Evolutionary conservation across 2,113 vertebrate species (phyloP), one percentile per base, ranked within the genome.

Genomic region (Genyomyrus donnyi): DNA sequence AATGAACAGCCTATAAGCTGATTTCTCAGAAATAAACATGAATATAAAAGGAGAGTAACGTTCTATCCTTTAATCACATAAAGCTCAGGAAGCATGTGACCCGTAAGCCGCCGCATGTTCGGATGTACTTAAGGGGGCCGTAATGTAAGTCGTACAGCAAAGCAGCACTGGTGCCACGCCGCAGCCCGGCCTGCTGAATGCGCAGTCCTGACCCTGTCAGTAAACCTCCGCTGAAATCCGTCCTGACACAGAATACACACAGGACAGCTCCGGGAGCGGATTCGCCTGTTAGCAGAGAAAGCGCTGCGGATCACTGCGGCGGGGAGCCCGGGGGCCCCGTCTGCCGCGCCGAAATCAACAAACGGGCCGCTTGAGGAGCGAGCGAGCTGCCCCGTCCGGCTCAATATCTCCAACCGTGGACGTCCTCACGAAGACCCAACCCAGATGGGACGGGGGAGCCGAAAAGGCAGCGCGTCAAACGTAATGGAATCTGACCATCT

Each of bases 201-300:
- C 15, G 48, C 49, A 53, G 31, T 46, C 49, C 53, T 48, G 48
- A 52, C 74, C 74, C 88, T 80, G 74, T 89, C 88, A 56, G 88
- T 24, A 39, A 42, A 24, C 70, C 49, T 24, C 17, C 21, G 10
- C 50, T 66, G 70, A 83, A 89, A 89, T 89, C 77, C 27, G 5
- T 83, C 88, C 88, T 89, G 88, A 89, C 88, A 31, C 35, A n/a
- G 49, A 83, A 53, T 84, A 52, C 31, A 56, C 88, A 56, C 74
- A 13, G 88, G 88, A 83, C 77, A 31, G 35, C 49, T 80, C 48
- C 19, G 49, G 17, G 31, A 83, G 50, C 70, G 70, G 70, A 42
- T 56, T 53, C 31, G 46, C 19, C 74, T 39, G 88, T 89, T 89
- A 89, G 50, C 74, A 45, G 70, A 45, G 74, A 84, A 89, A 89